phyloP scores from a whole-genome alignment of 2,797 vertebrate genomes.

The Poecile montanus region DNA sequence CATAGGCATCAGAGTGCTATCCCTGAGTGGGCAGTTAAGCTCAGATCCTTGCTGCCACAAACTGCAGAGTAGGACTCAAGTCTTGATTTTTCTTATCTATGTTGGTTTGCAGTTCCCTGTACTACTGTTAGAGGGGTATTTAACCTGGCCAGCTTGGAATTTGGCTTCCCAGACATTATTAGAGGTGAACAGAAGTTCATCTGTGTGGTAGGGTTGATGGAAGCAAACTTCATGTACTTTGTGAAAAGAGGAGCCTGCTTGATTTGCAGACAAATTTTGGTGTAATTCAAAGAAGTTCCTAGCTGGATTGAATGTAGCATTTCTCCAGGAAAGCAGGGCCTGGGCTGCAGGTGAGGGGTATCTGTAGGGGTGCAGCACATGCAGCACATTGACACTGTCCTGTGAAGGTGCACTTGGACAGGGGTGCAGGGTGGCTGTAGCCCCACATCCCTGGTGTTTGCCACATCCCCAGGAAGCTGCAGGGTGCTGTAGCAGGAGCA shows the following conservation, averaged over 20 bases:
- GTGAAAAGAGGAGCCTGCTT: neutral
- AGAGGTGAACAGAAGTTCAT: neutral
- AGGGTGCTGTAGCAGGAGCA: neutral
- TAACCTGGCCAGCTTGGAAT: neutral
- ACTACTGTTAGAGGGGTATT: neutral
- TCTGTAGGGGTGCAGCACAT: neutral
- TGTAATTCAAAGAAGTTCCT: neutral
- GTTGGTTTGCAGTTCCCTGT: neutral
- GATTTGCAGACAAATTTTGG: neutral
- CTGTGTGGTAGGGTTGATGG: neutral
- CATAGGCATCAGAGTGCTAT: neutral
- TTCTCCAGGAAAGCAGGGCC: neutral
- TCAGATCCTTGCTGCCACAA: neutral
- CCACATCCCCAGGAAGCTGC: neutral
- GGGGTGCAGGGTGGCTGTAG: neutral
- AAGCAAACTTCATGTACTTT: neutral
- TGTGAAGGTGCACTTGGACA: neutral
- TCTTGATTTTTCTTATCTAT: neutral
- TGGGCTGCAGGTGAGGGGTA: neutral
- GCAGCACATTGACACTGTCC: neutral
- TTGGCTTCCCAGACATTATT: neutral
- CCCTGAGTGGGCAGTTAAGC: neutral
- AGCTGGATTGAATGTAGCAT: neutral
- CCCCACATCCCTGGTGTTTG: neutral
- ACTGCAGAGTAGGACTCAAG: neutral